Conservation (phyloP, 2,797 vertebrate genomes). For the Dipus sagitta region DNA sequence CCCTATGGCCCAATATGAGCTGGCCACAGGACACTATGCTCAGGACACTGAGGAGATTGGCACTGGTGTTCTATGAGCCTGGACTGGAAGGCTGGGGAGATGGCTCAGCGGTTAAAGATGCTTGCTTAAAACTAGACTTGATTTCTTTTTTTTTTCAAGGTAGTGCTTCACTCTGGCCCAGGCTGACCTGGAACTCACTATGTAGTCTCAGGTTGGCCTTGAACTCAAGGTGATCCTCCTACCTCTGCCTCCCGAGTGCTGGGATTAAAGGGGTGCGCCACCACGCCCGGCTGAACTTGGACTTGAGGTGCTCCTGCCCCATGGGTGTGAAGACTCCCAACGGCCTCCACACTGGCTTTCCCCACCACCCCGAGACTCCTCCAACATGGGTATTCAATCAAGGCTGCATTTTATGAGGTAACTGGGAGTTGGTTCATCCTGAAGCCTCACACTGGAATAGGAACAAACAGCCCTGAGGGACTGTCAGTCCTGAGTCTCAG, state of each 20-base stretch:
- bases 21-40: no score
- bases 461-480: neutral
- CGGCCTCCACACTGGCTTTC: fast-evolving
- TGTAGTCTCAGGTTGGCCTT: no score
- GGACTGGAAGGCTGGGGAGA: neutral
- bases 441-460: neutral
- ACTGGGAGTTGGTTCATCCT: neutral
- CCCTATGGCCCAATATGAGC: fast-evolving
- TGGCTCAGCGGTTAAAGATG: no score
- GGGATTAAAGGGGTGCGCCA: no score
- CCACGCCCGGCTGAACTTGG: no score
- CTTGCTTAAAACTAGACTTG: no score
- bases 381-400: fast-evolving
- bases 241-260: no score
- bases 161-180: no score
- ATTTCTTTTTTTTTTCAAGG: no score
- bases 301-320: no score
- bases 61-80: neutral
- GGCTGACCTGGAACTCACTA: no score
- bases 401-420: neutral
- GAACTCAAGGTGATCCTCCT: no score
- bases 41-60: neutral
- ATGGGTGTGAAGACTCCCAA: neutral
- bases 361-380: fast-evolving
- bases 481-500: neutral